Evolutionary conservation across 2,888 invertebrate genomes (phyloP), one percentile per base, ranked within the genome.

Genomic region (Epistrophella euchroma): DNA sequence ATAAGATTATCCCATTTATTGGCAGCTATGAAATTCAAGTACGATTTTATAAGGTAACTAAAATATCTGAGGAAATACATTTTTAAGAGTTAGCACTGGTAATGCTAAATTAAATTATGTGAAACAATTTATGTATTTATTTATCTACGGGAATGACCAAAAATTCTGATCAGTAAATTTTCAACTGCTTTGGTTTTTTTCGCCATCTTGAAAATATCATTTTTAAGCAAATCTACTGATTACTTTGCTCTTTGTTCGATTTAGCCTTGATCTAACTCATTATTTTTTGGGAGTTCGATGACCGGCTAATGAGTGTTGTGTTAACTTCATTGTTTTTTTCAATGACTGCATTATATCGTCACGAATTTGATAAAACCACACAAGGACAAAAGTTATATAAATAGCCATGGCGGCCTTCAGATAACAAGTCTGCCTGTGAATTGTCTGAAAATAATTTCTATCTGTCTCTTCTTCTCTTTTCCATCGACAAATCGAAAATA

Each of bases 271-370:
- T 68, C 37, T 37, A 71, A 40, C 71, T 43, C 28, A 43, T 71
- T 43, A 66, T 45, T 55, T 55, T 52, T 75, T 50, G 43, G 2
- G 50, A 25, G 86, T 66, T 82, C 86, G 64, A 70, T 60, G 86
- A 77, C 86, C 77, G 56, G 45, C 11, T 62, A 68, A 72, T 40
- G 28, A 28, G 43, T 62, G 43, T 40, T 62, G 43, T 28, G 17
- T 28, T 0, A 25, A 52, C 7, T 28, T 52, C 15, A 2, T 50
- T 50, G 43, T 45, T 45, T 64, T n/a, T 40, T 43, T 28, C 17
- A n/a, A 43, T 2, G 17, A n/a, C 45, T 52, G 45, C 68, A 35
- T 50, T 15, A 74, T 32, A 37, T 19, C 37, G 11, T 37, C 32
- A 55, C 17, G 11, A 28, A 70, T 47, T 37, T 11, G 19, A n/a